phyloP scores from a whole-genome alignment of 2,797 vertebrate species.

The Lophotriccus pileatus region DNA sequence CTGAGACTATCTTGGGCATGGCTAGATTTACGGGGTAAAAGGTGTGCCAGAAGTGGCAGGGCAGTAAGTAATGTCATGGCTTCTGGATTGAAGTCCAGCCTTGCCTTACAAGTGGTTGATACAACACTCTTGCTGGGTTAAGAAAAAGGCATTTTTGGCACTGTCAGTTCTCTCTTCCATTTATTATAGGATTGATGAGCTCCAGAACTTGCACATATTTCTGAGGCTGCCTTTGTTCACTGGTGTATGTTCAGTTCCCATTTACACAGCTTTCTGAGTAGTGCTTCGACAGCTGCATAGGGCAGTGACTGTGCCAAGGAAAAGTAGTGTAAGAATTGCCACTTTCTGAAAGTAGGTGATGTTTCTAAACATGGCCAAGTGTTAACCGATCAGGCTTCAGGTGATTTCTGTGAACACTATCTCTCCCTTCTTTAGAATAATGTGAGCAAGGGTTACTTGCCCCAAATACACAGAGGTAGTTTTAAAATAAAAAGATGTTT shows the following conservation, averaged over 20 bases:
- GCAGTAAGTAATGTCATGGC: background rate
- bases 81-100: background rate
- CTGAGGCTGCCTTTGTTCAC: fast-evolving
- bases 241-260: background rate
- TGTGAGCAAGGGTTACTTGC: background rate
- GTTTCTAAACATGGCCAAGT: background rate
- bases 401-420: background rate
- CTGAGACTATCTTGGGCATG: background rate
- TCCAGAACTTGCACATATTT: fast-evolving
- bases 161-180: background rate
- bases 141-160: background rate
- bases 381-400: background rate
- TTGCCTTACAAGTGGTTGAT: background rate
- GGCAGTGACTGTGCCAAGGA: background rate
- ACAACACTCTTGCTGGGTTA: background rate
- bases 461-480: background rate
- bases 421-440: background rate
- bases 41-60: background rate
- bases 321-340: background rate
- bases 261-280: background rate
- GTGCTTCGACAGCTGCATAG: background rate
- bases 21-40: background rate
- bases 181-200: background rate
- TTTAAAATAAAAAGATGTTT: background rate
- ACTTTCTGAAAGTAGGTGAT: background rate